Base-by-base conservation (phyloP, 2,888 invertebrate species). In the Melitaea athalia region DNA sequence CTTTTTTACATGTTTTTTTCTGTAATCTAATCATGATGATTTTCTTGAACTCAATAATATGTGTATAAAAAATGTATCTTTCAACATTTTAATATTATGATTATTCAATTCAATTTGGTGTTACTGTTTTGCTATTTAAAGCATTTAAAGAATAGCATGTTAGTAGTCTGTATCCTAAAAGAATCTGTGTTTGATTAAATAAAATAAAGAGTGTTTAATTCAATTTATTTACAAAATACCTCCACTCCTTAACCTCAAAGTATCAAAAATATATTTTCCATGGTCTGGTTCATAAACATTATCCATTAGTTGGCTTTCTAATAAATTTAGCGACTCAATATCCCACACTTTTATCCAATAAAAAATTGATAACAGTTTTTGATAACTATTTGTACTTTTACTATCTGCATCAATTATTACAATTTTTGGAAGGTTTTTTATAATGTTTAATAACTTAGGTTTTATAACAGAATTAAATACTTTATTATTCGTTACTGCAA, bases 401-500 rank as follows among this genome's bases (percentile, higher is more conserved):
- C 82, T 80, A n/a, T 77, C 77, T 53, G 86, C 86, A 74, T 93
- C 93, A 31, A 84, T 79, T 69, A 93, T 81, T 64, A 72, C 76
- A 45, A 93, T 79, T 50, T 77, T 81, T 2, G 93, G 93, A 57
- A 93, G 79, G 77, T 92, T 92, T 67, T 81, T 75, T 65, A 95
- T 82, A 52, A 95, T 93, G 14, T 82, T 76, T 0, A 80, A 71
- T 11, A 93, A 77, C 59, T 91, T 87, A 0, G 88, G 82, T 53
- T 87, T 85, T 1, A 95, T 78, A 0, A 93, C 87, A 7, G 80
- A 72, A 74, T 94, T 89, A 71, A 95, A 94, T 12, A 85, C 81
- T 15, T 67, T 70, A 77, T 94, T 94, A 72, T 91, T 93, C 64
- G 93, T 92, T 62, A 94, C 92, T 24, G 94, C 94, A 79, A 95